Base-by-base conservation (phyloP, 2,797 vertebrate species). In the Morelia viridis region DNA sequence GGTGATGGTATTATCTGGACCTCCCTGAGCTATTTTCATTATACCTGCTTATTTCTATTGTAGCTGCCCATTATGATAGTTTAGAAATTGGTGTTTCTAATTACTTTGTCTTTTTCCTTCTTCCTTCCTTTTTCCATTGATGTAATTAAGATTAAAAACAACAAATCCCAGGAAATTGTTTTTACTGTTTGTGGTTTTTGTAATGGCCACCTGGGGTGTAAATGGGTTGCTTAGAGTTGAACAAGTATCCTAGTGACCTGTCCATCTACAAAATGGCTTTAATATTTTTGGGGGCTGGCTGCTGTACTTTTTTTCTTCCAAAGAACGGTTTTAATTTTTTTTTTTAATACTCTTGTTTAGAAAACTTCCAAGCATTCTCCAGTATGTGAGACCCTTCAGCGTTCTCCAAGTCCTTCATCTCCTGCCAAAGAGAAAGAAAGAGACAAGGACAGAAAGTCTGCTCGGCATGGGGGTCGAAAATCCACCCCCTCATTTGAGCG, bases 401-500 rank as follows among this genome's bases (percentile, higher is more conserved):
- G 93, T 87, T 94, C 95, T 94, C 85, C 95, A 90, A 11, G 91
- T 94, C 95, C 95, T 62, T 90, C 94, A 96, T 95, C 31, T 93
- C 95, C 91, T 97, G 96, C 94, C 94, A 91, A 94, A 97, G 96
- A 96, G 93, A 95, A 94, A 93, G 93, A 94, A 92, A 94, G 93
- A 93, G 96, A 95, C 88, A 95, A 96, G 92, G 96, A 96, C 91
- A 92, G 26, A 60, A 92, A 92, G 31, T 90, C 92, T 64, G 15
- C 58, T 62, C 95, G 94, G 93, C 93, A 95, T 92, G 95, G 92
- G 46, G 58, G 46, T 83, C 89, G 31, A 17, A 92, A 88, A 64
- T 64, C 89, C 46, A 87, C 65, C 2, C 92, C 92, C 12, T 88
- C 89, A 46, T 64, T 90, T 87, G 92, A 92, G 31, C 89, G 19